These are phyloP conservation scores for Drosophila borborema DNA, from an alignment of 2,888 invertebrate species.

Conservation along the genomic window DNA sequence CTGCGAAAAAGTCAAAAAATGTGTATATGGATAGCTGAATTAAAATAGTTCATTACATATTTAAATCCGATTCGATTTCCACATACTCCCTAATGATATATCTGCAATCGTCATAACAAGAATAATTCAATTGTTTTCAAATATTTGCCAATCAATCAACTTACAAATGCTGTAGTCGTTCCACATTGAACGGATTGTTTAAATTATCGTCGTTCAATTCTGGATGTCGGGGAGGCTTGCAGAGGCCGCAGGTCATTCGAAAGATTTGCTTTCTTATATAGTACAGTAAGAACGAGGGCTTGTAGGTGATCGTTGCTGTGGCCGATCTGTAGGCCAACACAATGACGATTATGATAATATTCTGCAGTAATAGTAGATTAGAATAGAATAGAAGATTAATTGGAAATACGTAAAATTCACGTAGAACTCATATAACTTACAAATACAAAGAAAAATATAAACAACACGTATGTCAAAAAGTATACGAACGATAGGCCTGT, in stretches of 20 bases:
- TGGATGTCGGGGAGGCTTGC: slow-evolving; percentile 23
- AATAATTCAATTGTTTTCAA: neutral
- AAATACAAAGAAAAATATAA: slow-evolving; percentile 91
- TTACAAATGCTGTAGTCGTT: slow-evolving; percentile 27
- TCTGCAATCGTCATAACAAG: neutral
- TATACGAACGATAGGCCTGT: slow-evolving; percentile 89
- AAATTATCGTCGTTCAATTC: too few species aligned
- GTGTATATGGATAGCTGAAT: neutral
- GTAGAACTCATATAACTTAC: slow-evolving; percentile 81
- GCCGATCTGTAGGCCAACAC: slow-evolving; percentile 90
- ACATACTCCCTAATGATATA: neutral
- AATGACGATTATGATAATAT: slow-evolving; percentile 92
- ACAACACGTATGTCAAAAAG: slow-evolving; percentile 90
- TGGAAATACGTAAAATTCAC: neutral
- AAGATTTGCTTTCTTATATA: slow-evolving; percentile 31
- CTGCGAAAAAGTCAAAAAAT: slow-evolving; percentile 11
- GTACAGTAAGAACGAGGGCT: slow-evolving; percentile 32
- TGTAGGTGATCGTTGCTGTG: neutral
- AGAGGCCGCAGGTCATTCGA: slow-evolving; percentile 7
- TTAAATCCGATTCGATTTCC: slow-evolving; percentile 21
- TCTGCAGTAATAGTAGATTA: slow-evolving; percentile 85
- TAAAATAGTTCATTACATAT: slow-evolving; percentile 12
- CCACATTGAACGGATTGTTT: neutral
- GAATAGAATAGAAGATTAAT: neutral
- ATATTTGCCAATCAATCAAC: neutral